A percentile compares a stretch with the other conserved stretches of the same genome.
These are phyloP conservation scores for Camponotus vicinus DNA, from an alignment of 1,140 invertebrate species.

Conservation along the genomic window DNA sequence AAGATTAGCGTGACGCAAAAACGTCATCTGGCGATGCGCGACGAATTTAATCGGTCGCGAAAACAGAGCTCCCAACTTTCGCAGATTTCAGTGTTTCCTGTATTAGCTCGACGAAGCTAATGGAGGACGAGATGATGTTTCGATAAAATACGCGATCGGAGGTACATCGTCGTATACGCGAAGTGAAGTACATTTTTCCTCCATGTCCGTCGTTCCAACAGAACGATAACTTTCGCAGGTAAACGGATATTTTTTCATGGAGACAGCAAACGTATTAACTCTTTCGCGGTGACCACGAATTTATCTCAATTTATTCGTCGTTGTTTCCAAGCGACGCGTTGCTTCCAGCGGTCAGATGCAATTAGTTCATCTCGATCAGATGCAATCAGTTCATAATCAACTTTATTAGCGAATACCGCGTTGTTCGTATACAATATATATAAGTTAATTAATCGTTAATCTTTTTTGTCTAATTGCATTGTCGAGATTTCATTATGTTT, in stretches of 20 bases:
- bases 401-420: too few relatives aligned
- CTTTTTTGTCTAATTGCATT: background rate
- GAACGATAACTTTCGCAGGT: constrained; percentile 20
- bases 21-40: constrained; percentile 42
- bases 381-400: constrained; percentile 30
- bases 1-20: constrained; percentile 17
- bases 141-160: constrained; percentile 19
- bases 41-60: constrained; percentile 46
- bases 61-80: constrained; percentile 9
- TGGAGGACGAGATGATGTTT: constrained; percentile 28
- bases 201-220: background rate
- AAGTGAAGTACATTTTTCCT: background rate
- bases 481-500: constrained; percentile 12
- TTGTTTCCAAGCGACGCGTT: background rate
- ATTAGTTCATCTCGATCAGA: background rate
- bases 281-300: background rate
- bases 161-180: background rate
- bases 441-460: constrained; percentile 2
- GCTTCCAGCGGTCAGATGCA: background rate
- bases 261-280: background rate
- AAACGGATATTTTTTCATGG: background rate
- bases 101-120: constrained; percentile 1
- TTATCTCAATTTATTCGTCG: constrained; percentile 6
- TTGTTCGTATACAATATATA: background rate
- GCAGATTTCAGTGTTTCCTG: constrained; percentile 11